phyloP scores from a whole-genome alignment of 1,140 invertebrate species.

The Oscheius sp. region DNA sequence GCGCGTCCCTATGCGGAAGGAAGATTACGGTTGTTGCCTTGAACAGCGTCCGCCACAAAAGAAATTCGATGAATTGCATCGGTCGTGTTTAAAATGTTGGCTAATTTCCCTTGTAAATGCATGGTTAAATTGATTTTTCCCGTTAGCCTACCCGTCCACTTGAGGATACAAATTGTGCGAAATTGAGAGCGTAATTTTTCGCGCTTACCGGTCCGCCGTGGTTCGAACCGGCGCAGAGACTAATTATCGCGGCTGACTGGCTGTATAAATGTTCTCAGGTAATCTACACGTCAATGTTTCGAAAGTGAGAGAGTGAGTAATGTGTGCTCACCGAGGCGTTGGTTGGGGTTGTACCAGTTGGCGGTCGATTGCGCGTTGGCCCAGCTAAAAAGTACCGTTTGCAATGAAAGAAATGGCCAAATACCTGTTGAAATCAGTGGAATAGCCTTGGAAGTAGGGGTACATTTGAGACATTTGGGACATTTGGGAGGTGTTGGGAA shows the following conservation, averaged over 20 bases:
- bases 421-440: neutral
- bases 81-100: too few species aligned
- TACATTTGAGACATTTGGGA: slow-evolving; percentile 7
- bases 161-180: slow-evolving; percentile 2
- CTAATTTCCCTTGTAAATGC: too few species aligned
- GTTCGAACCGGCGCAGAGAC: neutral
- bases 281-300: neutral
- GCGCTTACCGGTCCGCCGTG: neutral
- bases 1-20: neutral
- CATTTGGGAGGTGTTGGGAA: slow-evolving; percentile 2
- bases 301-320: neutral
- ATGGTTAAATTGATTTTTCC: neutral
- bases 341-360: neutral
- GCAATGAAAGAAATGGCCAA: neutral
- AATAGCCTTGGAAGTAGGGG: neutral
- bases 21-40: slow-evolving; percentile 11
- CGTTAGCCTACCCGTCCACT: neutral
- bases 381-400: neutral
- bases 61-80: too few species aligned
- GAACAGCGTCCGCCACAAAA: neutral
- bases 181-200: neutral
- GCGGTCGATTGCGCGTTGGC: neutral
- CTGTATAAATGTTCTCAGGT: neutral
- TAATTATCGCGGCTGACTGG: neutral
- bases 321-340: slow-evolving; percentile 1